Conservation (phyloP, 2,888 invertebrate species). For the Harpagoxenus sublaevis region DNA sequence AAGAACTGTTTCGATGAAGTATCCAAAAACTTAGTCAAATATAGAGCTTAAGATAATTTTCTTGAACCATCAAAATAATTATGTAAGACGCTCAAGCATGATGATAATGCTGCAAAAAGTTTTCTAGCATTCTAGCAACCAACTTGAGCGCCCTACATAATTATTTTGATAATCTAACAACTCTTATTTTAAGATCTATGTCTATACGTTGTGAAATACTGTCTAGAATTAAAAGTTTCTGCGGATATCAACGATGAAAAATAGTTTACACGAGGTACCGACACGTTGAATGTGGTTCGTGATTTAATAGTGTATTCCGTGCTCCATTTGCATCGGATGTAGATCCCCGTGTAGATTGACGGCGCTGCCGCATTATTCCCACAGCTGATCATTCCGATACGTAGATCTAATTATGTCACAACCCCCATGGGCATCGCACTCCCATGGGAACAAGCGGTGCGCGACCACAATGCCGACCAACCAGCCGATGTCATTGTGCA, state of each 20-base stretch:
- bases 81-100: too few relatives aligned
- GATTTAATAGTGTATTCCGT: constrained; percentile 31
- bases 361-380: constrained; percentile 74
- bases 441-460: constrained; percentile 82
- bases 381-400: constrained; percentile 84
- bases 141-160: not conserved
- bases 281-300: constrained; percentile 10
- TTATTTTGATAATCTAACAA: not conserved
- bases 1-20: too few relatives aligned
- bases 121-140: too few relatives aligned
- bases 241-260: not conserved
- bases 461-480: constrained; percentile 80
- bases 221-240: not conserved
- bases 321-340: constrained; percentile 36
- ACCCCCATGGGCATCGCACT: constrained; percentile 78
- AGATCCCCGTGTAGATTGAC: constrained; percentile 67
- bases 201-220: not conserved
- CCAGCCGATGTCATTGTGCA: constrained; percentile 83
- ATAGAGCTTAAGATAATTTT: not conserved
- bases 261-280: not conserved
- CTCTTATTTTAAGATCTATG: not conserved
- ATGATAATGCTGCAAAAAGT: too few relatives aligned
- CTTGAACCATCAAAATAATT: not conserved
- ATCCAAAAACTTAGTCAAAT: too few relatives aligned
- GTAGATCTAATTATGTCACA: constrained; percentile 83